phyloP scores from a whole-genome alignment of 2,113 vertebrate species.

The Barbus barbus region DNA sequence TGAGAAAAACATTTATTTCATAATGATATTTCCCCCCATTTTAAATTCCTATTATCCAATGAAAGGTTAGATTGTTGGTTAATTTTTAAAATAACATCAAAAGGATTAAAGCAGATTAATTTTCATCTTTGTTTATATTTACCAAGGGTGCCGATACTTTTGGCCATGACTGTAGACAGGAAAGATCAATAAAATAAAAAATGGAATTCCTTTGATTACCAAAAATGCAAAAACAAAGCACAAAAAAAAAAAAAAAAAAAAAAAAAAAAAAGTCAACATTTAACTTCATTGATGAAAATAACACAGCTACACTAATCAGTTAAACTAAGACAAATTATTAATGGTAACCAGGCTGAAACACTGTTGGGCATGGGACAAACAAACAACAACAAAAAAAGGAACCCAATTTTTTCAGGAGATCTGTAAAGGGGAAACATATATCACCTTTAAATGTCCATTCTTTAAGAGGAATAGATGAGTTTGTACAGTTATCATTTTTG shows the following conservation, averaged over 20 bases:
- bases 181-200: too few relatives aligned
- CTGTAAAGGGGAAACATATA: neutral
- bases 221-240: neutral
- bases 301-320: neutral
- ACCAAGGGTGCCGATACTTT: too few relatives aligned
- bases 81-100: too few relatives aligned
- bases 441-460: constrained; percentile 1
- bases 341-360: neutral
- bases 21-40: too few relatives aligned
- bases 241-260: too few relatives aligned
- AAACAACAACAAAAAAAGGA: too few relatives aligned
- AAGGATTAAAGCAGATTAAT: too few relatives aligned
- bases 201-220: neutral
- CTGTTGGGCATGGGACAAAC: neutral
- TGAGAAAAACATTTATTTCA: too few relatives aligned
- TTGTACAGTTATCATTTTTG: constrained; percentile 30
- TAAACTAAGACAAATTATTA: neutral
- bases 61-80: too few relatives aligned
- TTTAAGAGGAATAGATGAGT: neutral
- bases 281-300: neutral
- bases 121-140: too few relatives aligned
- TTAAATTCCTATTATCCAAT: too few relatives aligned
- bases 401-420: neutral
- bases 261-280: neutral
- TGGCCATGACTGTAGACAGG: too few relatives aligned